A percentile compares a stretch with the other conserved stretches of the same genome.
phyloP scores from a whole-genome alignment of 1,140 invertebrate species.

The Brachionus rotundiformis region DNA sequence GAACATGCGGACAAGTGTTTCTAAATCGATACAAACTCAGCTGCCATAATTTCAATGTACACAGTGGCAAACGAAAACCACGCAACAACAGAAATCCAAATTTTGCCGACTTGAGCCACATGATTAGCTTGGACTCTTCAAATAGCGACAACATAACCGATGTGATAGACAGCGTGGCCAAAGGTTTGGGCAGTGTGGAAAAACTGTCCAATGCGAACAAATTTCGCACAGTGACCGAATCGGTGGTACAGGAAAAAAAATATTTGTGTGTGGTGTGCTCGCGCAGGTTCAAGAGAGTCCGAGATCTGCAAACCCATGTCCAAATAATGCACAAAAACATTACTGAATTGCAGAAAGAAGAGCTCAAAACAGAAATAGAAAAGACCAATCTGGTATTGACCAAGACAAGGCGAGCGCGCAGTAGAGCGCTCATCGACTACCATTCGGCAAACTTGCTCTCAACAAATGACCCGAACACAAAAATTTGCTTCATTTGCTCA shows the following conservation, averaged over 20 bases:
- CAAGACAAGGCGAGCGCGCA: background rate
- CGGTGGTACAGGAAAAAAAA: background rate
- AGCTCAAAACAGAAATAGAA: slow-evolving; percentile 13
- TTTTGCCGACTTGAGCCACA: background rate
- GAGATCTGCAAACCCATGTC: slow-evolving; percentile 23
- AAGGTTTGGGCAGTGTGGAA: slow-evolving; percentile 15
- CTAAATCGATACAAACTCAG: slow-evolving; percentile 30
- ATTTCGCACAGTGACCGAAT: background rate
- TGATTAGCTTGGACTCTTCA: background rate
- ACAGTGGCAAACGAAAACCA: slow-evolving; percentile 30
- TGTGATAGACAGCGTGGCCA: slow-evolving; percentile 37
- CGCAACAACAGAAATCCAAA: background rate
- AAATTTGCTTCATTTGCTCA: slow-evolving; percentile 30
- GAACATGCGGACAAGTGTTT: slow-evolving; percentile 21
- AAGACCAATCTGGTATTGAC: slow-evolving; percentile 1
- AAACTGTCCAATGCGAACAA: background rate
- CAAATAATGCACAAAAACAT: slow-evolving; percentile 40
- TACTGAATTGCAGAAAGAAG: background rate
- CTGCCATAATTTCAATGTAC: slow-evolving; percentile 39
- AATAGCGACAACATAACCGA: slow-evolving; percentile 35
- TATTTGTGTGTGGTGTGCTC: slow-evolving; percentile 27
- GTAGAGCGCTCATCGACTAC: background rate
- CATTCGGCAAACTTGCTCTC: slow-evolving; percentile 4
- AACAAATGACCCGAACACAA: slow-evolving; percentile 11
- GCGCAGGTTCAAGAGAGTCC: slow-evolving; percentile 3